Percentiles rank a stretch among this genome's conserved stretches.
phyloP scores from a whole-genome alignment of 2,797 vertebrate genomes.

The Chanos chanos region DNA sequence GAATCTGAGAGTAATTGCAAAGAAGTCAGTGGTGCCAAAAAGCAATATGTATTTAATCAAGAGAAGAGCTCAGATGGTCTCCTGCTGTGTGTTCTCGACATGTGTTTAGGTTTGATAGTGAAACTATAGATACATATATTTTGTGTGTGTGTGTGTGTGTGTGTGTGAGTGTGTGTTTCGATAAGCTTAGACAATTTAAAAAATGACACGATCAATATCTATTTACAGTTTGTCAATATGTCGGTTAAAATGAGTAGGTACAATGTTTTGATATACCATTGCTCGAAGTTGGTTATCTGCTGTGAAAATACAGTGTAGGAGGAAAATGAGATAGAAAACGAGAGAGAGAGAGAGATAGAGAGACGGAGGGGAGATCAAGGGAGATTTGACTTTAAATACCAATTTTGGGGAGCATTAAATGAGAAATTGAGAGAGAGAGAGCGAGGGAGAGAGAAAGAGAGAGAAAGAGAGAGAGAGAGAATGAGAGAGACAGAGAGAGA shows the following conservation, averaged over 20 bases:
- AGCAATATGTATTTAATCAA: slow-evolving; percentile 17
- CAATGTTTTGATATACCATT: slow-evolving; percentile 88
- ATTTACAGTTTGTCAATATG: slow-evolving; percentile 39
- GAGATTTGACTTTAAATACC: too few species aligned
- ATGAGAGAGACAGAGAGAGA: slow-evolving; percentile 73
- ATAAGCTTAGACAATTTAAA: slow-evolving; percentile 7
- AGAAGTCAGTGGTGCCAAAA: slow-evolving; percentile 28
- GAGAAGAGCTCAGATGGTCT: not conserved
- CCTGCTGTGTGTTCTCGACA: slow-evolving; percentile 18
- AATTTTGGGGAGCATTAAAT: too few species aligned
- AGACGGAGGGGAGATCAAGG: slow-evolving; percentile 56
- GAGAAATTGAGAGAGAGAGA: too few species aligned
- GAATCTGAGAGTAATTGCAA: too few species aligned
- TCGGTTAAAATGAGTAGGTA: slow-evolving; percentile 32
- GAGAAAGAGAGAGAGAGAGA: slow-evolving; percentile 49
- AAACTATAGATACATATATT: too few species aligned
- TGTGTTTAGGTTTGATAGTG: slow-evolving; percentile 9
- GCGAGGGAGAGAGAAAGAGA: too few species aligned
- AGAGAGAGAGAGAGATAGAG: not conserved
- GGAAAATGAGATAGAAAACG: slow-evolving; percentile 13
- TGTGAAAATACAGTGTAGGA: slow-evolving; percentile 68
- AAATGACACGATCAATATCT: slow-evolving; percentile 46
- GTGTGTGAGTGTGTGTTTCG: slow-evolving; percentile 5
- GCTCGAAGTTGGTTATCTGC: slow-evolving; percentile 95
- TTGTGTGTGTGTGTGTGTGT: slow-evolving; percentile 1